A percentile compares a stretch with the other conserved stretches of the same genome.
Conservation (phyloP, 2,888 invertebrate species). For the Macrosiphum euphorbiae region DNA sequence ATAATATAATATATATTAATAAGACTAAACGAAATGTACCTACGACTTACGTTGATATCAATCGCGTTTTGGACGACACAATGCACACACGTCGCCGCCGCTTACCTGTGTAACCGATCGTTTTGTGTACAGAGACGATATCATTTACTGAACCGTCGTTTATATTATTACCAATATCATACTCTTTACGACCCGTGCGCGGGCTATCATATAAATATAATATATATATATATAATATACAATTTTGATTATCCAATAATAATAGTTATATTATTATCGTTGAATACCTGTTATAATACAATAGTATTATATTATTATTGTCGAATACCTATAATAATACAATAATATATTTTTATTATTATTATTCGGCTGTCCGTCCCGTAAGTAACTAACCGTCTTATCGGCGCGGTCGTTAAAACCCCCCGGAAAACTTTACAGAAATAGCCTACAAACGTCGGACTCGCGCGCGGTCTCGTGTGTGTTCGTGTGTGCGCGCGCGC, state of each 20-base stretch:
- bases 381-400: background rate
- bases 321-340: background rate
- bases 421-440: conserved; percentile 43
- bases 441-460: conserved; percentile 2
- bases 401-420: conserved; percentile 48
- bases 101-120: background rate
- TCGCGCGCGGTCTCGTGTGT: background rate
- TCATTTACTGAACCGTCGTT: background rate
- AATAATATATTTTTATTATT: background rate
- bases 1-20: background rate
- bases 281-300: background rate
- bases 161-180: background rate
- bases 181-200: background rate
- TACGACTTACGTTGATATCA: background rate
- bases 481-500: background rate
- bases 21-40: background rate
- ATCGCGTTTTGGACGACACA: background rate
- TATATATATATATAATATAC: background rate
- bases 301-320: background rate
- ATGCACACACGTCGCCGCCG: background rate
- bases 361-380: background rate
- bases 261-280: background rate
- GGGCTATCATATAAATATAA: background rate
- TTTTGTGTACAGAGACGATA: background rate
- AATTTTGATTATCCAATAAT: background rate